Evolutionary conservation across 2,797 vertebrate species (phyloP).

Genomic region (Hybognathus amarus): DNA sequence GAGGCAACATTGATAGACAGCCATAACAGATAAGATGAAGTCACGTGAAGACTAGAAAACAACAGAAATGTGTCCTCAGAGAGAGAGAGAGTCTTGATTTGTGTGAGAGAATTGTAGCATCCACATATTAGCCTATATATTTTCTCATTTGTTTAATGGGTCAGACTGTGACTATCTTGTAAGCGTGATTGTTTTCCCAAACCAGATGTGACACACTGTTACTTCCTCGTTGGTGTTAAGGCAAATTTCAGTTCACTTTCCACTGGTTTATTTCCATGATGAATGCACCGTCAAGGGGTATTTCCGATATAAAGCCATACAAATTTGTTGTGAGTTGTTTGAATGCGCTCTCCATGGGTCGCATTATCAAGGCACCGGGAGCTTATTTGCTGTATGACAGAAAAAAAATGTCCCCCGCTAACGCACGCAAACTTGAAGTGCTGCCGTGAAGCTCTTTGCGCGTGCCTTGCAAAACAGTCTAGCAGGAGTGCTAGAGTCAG

Average conservation of each 20-base stretch:
- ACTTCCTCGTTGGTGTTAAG: slow-evolving; percentile 27
- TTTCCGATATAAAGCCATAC: background rate
- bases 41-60: slow-evolving; percentile 53
- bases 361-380: background rate
- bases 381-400: background rate
- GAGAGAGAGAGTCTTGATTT: too few species aligned
- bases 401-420: background rate
- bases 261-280: background rate
- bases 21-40: slow-evolving; percentile 57
- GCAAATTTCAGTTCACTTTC: slow-evolving; percentile 16
- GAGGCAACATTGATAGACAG: slow-evolving; percentile 61
- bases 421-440: slow-evolving; percentile 43
- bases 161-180: background rate
- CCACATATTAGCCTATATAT: background rate
- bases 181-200: background rate
- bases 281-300: background rate
- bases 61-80: slow-evolving; percentile 16
- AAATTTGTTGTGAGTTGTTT: background rate
- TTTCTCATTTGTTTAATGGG: background rate
- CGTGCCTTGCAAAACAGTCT: slow-evolving; percentile 74
- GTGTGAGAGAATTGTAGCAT: slow-evolving; percentile 2
- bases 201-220: slow-evolving; percentile 2
- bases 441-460: slow-evolving; percentile 76
- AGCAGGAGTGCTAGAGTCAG: slow-evolving; percentile 78
- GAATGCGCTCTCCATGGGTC: background rate